Conservation (phyloP, 2,113 vertebrate species). For the Lutjanus erythropterus region DNA sequence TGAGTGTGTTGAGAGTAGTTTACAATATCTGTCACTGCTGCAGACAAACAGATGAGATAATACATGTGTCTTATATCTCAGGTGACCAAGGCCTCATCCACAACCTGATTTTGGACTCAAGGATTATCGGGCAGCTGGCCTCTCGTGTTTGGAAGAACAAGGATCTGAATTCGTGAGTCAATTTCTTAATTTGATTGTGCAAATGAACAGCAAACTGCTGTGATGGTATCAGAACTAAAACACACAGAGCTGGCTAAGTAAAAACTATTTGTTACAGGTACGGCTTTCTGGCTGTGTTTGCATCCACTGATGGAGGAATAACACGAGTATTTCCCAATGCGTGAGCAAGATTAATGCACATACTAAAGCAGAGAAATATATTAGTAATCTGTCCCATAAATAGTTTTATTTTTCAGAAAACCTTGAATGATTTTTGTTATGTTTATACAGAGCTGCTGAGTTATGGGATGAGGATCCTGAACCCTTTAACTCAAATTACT, state of each 20-base stretch:
- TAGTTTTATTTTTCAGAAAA: neutral
- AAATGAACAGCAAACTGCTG: neutral
- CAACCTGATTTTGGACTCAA: slow-evolving; percentile 96
- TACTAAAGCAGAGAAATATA: neutral
- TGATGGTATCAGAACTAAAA: neutral
- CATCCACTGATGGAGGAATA: slow-evolving; percentile 95
- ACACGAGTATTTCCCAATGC: slow-evolving; percentile 96
- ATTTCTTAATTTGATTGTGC: neutral
- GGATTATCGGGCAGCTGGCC: slow-evolving; percentile 94
- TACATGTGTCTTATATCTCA: slow-evolving; percentile 59
- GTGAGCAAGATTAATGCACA: slow-evolving; percentile 83
- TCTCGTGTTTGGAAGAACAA: slow-evolving; percentile 95
- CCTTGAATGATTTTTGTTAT: slow-evolving; percentile 1
- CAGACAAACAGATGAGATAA: slow-evolving; percentile 7
- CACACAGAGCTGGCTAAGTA: neutral
- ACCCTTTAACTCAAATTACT: slow-evolving; percentile 96
- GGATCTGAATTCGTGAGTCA: slow-evolving; percentile 93
- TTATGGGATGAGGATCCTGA: slow-evolving; percentile 96
- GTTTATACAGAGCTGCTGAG: slow-evolving; percentile 89
- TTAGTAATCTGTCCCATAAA: neutral
- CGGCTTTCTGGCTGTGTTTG: slow-evolving; percentile 96
- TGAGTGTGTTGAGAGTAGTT: slow-evolving; percentile 78
- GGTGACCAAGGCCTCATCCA: slow-evolving; percentile 96
- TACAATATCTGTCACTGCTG: slow-evolving; percentile 1
- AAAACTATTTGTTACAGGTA: slow-evolving; percentile 85